phyloP scores from a whole-genome alignment of 2,888 invertebrate genomes.

The Scaptomyza cyrtandrae region DNA sequence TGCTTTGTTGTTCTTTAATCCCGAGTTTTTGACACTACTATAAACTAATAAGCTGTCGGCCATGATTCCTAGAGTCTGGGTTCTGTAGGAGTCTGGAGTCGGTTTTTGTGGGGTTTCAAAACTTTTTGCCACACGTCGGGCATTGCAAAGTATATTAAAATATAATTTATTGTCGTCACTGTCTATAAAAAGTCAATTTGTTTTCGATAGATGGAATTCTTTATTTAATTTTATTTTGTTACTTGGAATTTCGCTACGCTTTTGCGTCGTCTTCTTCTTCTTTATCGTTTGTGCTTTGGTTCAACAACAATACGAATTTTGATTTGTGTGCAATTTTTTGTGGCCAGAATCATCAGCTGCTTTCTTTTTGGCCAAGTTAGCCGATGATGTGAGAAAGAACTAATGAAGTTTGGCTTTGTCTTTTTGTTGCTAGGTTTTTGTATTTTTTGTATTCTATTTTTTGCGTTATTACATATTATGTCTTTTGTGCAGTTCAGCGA shows the following conservation, averaged over 20 bases:
- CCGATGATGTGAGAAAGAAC: slow-evolving; percentile 59
- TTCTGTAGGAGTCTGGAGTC: slow-evolving; percentile 4
- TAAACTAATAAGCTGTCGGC: slow-evolving; percentile 72
- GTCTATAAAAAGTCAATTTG: slow-evolving; percentile 75
- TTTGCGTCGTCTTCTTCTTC: slow-evolving; percentile 21
- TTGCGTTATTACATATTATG: slow-evolving; percentile 59
- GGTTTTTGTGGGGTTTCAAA: not conserved
- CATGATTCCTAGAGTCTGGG: slow-evolving; percentile 13
- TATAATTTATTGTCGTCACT: slow-evolving; percentile 79
- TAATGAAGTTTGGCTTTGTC: slow-evolving; percentile 74
- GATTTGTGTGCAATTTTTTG: slow-evolving; percentile 78
- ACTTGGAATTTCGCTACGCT: slow-evolving; percentile 59
- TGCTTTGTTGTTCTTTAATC: slow-evolving; percentile 46
- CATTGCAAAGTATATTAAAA: slow-evolving; percentile 70
- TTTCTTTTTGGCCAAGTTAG: slow-evolving; percentile 67
- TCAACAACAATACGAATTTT: slow-evolving; percentile 67
- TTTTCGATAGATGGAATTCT: slow-evolving; percentile 38
- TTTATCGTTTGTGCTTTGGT: slow-evolving; percentile 29
- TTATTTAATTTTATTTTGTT: slow-evolving; percentile 11
- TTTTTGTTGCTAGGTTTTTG: slow-evolving; percentile 30
- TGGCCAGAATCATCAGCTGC: slow-evolving; percentile 55
- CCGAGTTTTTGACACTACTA: slow-evolving; percentile 75
- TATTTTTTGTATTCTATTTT: slow-evolving; percentile 3
- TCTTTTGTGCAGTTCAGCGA: slow-evolving; percentile 76
- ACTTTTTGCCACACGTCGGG: slow-evolving; percentile 13